Evolutionary conservation across 2,888 invertebrate genomes (phyloP), one percentile per base, ranked within the genome.

Genomic region (Erpobdella octoculata): DNA sequence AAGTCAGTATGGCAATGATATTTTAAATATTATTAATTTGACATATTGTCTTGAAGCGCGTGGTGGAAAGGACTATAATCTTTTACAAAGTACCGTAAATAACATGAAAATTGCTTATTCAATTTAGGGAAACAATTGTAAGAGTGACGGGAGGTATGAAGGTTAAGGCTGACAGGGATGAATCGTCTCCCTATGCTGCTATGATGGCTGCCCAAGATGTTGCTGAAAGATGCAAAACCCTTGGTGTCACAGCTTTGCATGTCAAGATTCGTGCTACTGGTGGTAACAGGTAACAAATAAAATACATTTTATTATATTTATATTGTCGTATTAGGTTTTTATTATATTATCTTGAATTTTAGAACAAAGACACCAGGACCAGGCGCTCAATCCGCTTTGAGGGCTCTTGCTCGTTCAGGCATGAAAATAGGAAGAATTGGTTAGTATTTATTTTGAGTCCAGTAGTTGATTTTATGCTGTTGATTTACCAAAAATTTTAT

Each of bases 171-270:
- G 98, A 99, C 87, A 90, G 98, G 87, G 98, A 98, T 86, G 98
- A 98, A 86, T 94, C 98, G 76, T 97, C 97, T 64, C 98, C 98
- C 65, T 99, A 98, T 83, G 98, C 98, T 81, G 98, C 98, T 89
- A 99, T 98, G 98, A 93, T 98, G 86, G 98, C 98, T 79, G 97
- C 97, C 77, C 97, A 98, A 88, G 98, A 99, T 87, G 98, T 98
- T 73, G 95, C 98, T 79, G 98, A 98, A 83, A 94, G 93, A 82
- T 98, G 97, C 87, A 97, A 96, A 86, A 87, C 89, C 48, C 88
- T 98, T 70, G 97, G 97, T 71, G 97, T 98, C 83, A 97, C 93
- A 74, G 97, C 98, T 15, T 87, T 98, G 65, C 97, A 99, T 86
- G 95, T 98, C 80, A 97, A 97, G 85, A 87, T 98, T 78, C 89